These are phyloP conservation scores for Drosophila villosipedis DNA, from an alignment of 2,888 invertebrate species.

Conservation along the genomic window DNA sequence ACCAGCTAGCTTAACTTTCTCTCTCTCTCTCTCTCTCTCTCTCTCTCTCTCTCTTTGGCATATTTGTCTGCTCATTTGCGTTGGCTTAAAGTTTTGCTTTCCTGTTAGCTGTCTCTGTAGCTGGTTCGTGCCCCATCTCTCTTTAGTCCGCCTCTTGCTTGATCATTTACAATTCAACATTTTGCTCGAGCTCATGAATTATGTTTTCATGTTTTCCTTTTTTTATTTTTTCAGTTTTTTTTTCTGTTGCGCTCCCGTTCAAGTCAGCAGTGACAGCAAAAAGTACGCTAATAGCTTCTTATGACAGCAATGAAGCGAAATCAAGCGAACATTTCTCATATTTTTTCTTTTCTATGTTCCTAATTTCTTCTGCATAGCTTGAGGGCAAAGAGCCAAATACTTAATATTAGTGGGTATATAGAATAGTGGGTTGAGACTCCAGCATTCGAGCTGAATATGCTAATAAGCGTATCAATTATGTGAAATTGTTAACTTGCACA, in stretches of 20 bases:
- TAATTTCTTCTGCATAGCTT: constrained; percentile 10
- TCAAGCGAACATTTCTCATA: constrained; percentile 30
- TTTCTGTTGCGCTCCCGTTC: constrained; percentile 24
- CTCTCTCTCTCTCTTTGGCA: background rate
- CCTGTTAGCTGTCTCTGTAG: background rate
- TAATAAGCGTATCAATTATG: constrained; percentile 23
- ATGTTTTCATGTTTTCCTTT: constrained; percentile 67
- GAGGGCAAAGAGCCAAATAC: constrained; percentile 26
- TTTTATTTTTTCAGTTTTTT: constrained; percentile 26
- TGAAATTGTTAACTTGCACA: constrained; percentile 18
- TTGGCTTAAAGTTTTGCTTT: constrained; percentile 37
- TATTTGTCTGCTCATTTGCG: constrained; percentile 46
- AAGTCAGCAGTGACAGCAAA: constrained; percentile 37
- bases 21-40: background rate
- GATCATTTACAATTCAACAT: constrained; percentile 78
- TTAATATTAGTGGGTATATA: constrained; percentile 1
- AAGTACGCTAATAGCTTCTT: constrained; percentile 73
- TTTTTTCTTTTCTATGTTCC: background rate
- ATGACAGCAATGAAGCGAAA: constrained; percentile 57
- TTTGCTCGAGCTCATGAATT: constrained; percentile 69
- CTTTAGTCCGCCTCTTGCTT: constrained; percentile 21
- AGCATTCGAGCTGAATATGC: constrained; percentile 9
- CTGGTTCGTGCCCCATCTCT: constrained; percentile 1
- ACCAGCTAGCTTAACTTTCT: constrained; percentile 16
- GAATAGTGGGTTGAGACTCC: background rate